Evolutionary conservation across 1,140 invertebrate genomes (phyloP).

Genomic region (Oryzaephilus surinamensis): DNA sequence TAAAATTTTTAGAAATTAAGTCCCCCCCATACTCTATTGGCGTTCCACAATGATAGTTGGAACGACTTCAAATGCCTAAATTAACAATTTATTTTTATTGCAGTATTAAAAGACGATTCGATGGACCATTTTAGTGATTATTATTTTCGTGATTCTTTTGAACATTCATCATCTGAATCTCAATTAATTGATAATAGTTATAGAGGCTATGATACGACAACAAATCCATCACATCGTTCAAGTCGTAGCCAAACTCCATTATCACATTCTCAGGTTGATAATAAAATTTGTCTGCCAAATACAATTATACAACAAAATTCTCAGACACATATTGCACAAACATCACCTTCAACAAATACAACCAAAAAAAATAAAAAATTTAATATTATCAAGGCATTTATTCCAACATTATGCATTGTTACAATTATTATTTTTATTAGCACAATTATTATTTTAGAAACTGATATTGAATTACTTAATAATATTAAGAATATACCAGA

Average conservation of each 20-base stretch:
- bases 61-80: too few relatives aligned
- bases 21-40: too few relatives aligned
- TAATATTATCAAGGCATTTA: slow-evolving; percentile 54
- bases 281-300: slow-evolving; percentile 23
- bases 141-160: slow-evolving; percentile 62
- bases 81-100: slow-evolving; percentile 11
- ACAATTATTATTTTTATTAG: slow-evolving; percentile 51
- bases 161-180: slow-evolving; percentile 66
- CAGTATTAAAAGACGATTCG: slow-evolving; percentile 33
- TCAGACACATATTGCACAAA: neutral
- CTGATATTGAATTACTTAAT: slow-evolving; percentile 58
- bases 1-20: too few relatives aligned
- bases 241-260: slow-evolving; percentile 45
- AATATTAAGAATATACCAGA: slow-evolving; percentile 64
- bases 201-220: slow-evolving; percentile 39
- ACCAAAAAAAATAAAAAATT: slow-evolving; percentile 37
- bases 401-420: slow-evolving; percentile 60
- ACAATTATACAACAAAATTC: slow-evolving; percentile 2
- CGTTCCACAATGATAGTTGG: too few relatives aligned
- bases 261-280: slow-evolving; percentile 30
- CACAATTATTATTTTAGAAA: slow-evolving; percentile 60
- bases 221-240: slow-evolving; percentile 42
- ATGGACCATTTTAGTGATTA: slow-evolving; percentile 48
- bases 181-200: slow-evolving; percentile 45
- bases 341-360: slow-evolving; percentile 25